Evolutionary conservation across 2,888 invertebrate species (phyloP).

Genomic region (Ligdia adustata): DNA sequence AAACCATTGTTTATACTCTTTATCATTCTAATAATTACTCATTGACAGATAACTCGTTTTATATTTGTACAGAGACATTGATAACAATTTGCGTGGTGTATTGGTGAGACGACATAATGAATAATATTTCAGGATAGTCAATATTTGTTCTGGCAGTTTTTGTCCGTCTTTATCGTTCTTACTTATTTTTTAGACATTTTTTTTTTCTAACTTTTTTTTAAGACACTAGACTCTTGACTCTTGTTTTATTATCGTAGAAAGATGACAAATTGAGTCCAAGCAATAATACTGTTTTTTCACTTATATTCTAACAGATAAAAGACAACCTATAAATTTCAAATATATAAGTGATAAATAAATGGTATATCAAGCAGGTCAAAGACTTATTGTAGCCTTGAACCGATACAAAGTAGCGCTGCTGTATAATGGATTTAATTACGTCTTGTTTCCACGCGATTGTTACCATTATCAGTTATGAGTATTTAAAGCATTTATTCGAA

Average conservation of each 20-base stretch:
- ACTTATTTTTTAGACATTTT: neutral
- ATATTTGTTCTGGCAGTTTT: neutral
- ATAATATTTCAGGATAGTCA: neutral
- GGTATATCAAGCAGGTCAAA: no score
- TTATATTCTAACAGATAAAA: no score
- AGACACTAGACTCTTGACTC: neutral
- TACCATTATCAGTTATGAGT: no score
- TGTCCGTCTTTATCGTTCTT: neutral
- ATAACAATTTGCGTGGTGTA: constrained; percentile 26
- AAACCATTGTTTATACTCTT: constrained; percentile 34
- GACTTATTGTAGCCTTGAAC: no score
- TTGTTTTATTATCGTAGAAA: constrained; percentile 1
- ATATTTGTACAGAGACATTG: constrained; percentile 16
- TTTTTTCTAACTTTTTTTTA: neutral
- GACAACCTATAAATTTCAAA: no score
- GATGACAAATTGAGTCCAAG: neutral
- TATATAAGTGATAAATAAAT: no score
- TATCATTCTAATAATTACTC: constrained; percentile 22
- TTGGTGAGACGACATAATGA: constrained; percentile 26
- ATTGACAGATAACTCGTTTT: constrained; percentile 26
- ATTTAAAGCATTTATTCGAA: no score
- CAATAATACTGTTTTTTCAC: no score
- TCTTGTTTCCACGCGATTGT: no score
- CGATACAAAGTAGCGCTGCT: no score
- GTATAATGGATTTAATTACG: no score